Percentiles rank a stretch among this genome's conserved stretches.
Conservation (phyloP, 2,797 vertebrate species). For the Gymnopithys bicolor region DNA sequence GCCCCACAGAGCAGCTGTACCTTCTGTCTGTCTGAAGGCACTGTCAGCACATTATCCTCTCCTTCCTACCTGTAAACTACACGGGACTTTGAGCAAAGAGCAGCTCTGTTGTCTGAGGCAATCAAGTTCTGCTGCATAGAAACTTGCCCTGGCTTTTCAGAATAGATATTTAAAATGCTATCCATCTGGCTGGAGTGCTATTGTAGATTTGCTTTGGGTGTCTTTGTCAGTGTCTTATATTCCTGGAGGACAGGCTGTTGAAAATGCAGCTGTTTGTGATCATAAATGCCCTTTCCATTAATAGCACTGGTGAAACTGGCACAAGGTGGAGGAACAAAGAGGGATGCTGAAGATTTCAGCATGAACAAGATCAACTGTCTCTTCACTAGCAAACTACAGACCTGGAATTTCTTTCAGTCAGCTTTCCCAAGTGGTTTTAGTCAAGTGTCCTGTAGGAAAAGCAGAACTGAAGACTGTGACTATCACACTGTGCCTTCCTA, state of each 20-base stretch:
- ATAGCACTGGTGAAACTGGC: neutral
- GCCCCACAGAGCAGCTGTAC: neutral
- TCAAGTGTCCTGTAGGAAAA: neutral
- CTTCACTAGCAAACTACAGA: neutral
- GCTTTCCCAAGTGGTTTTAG: neutral
- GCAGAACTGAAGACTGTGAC: neutral
- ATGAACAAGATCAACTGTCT: neutral
- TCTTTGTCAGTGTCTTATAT: neutral
- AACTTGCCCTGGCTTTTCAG: neutral
- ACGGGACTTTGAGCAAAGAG: neutral
- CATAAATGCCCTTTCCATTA: neutral
- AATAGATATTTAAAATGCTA: neutral
- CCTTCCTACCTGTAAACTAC: neutral
- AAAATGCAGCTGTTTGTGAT: neutral
- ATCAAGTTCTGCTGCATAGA: neutral
- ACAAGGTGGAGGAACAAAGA: neutral
- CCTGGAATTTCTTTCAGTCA: neutral
- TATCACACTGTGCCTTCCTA: neutral
- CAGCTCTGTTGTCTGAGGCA: neutral
- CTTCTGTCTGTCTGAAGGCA: neutral
- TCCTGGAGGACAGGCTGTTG: neutral
- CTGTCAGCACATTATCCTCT: neutral
- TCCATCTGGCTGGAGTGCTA: neutral
- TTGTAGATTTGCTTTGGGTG: neutral
- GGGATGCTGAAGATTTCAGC: neutral